phyloP scores from a whole-genome alignment of 2,113 vertebrate genomes.

The Brienomyrus longianalis region DNA sequence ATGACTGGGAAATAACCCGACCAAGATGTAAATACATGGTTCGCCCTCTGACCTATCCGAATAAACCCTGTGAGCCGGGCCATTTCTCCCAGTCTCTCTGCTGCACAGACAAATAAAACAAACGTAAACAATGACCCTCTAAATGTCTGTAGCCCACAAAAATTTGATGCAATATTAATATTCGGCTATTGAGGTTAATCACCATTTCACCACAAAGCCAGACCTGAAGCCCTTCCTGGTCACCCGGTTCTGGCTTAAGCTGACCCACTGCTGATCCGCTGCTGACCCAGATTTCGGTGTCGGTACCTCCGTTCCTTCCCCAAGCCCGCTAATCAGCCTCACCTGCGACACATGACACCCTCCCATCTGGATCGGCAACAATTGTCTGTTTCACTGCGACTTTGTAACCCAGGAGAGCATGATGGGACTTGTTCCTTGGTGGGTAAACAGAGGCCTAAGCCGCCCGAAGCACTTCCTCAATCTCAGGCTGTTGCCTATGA shows the following conservation, averaged over 20 bases:
- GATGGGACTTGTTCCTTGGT: constrained; percentile 10
- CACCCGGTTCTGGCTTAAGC: background rate
- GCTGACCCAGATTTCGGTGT: constrained; percentile 14
- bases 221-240: background rate
- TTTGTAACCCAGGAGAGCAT: background rate
- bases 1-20: background rate
- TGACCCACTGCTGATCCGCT: background rate
- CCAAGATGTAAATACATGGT: background rate
- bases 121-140: background rate
- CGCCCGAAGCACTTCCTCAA: background rate
- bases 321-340: background rate
- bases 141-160: background rate
- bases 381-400: background rate
- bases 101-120: background rate
- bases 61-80: background rate
- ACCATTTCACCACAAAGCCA: background rate
- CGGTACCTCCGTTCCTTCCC: background rate
- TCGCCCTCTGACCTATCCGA: background rate
- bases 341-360: constrained; percentile 7
- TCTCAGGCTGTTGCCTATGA: constrained; percentile 9
- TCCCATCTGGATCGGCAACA: constrained; percentile 23
- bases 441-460: background rate
- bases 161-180: background rate
- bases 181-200: background rate
- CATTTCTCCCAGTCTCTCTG: background rate